Conservation (phyloP, 2,888 invertebrate species). For the Drosophila gaucha region DNA sequence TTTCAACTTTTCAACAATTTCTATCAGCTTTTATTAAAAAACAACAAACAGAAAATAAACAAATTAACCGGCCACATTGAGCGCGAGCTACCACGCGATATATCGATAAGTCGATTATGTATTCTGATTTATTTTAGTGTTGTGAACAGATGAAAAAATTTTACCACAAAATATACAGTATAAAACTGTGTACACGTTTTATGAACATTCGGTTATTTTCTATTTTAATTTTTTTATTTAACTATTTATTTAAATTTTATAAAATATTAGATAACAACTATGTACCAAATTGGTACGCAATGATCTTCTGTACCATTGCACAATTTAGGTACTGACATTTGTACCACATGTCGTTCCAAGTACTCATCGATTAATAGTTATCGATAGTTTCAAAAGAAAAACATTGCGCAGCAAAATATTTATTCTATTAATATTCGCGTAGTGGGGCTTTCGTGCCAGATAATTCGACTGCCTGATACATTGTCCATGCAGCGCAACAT, state of each 20-base stretch:
- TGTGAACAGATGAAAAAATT: neutral
- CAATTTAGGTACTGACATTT: neutral
- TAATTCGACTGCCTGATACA: conserved; percentile 46
- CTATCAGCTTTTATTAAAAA: neutral
- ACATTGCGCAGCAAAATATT: conserved; percentile 51
- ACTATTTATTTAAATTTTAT: too few species aligned
- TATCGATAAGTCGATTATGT: neutral
- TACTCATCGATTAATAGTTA: neutral
- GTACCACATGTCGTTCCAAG: neutral
- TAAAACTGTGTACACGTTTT: neutral
- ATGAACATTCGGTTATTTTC: neutral
- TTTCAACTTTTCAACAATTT: neutral
- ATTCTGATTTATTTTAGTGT: conserved; percentile 2
- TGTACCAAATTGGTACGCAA: too few species aligned
- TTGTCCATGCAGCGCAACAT: conserved; percentile 60
- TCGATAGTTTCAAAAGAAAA: conserved; percentile 34
- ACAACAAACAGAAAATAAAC: conserved; percentile 5
- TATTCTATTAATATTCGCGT: conserved; percentile 10
- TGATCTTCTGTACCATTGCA: neutral
- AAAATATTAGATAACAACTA: too few species aligned
- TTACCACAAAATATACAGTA: neutral
- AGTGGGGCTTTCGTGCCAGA: conserved; percentile 24
- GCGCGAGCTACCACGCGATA: conserved; percentile 1
- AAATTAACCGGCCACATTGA: conserved; percentile 19
- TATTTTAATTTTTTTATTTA: neutral